Conservation (phyloP, 2,797 vertebrate species). For the Tinamus major region DNA sequence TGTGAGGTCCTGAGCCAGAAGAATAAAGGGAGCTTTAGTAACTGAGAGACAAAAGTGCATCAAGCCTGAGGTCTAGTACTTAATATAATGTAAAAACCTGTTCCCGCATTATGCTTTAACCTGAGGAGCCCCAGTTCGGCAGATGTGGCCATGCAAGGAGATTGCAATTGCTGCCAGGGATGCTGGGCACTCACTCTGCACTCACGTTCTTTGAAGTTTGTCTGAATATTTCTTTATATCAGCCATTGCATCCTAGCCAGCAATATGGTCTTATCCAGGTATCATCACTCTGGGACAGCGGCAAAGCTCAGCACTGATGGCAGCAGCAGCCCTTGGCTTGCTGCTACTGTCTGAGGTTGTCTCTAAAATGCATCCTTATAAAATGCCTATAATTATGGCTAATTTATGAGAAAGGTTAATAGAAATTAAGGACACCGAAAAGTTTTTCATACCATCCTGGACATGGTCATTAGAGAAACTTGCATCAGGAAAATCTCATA, state of each 20-base stretch:
- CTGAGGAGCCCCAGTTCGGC: neutral
- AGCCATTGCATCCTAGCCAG: neutral
- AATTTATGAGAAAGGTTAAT: neutral
- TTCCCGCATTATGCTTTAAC: neutral
- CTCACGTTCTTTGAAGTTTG: neutral
- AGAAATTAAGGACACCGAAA: neutral
- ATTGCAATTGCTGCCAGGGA: neutral
- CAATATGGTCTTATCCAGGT: neutral
- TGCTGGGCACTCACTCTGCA: neutral
- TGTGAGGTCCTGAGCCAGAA: neutral
- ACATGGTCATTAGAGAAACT: neutral
- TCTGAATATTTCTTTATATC: neutral
- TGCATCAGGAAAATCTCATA: neutral
- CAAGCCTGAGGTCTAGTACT: neutral
- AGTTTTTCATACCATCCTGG: neutral
- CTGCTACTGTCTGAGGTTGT: neutral
- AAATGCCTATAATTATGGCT: neutral
- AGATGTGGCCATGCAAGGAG: neutral
- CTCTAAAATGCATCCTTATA: neutral
- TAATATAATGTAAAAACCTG: neutral
- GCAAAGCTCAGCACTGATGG: neutral
- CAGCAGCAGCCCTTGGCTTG: neutral
- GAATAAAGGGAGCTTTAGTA: neutral
- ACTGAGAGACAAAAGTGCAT: neutral
- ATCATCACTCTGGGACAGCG: fast-evolving